Percentiles rank a stretch among this genome's conserved stretches.
phyloP scores from a whole-genome alignment of 2,113 vertebrate genomes.

The Panthera tigris region DNA sequence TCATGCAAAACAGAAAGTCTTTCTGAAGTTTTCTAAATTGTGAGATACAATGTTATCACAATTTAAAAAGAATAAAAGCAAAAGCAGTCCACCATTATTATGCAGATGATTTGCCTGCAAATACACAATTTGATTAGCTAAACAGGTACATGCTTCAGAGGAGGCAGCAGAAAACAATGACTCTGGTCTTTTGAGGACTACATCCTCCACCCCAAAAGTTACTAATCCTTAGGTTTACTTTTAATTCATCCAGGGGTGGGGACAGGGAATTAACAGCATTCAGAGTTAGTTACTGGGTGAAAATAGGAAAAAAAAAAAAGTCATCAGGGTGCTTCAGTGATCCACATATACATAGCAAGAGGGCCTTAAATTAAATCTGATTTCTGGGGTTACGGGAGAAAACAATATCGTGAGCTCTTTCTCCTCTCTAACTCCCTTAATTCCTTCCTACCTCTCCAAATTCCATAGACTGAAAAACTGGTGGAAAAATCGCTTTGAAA shows the following conservation, averaged over 20 bases:
- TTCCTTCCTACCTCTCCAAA: background rate
- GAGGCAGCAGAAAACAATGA: conserved; percentile 54
- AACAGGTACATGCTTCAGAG: conserved; percentile 80
- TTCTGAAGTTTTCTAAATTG: conserved; percentile 63
- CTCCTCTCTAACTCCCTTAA: background rate
- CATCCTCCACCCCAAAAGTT: conserved; percentile 27
- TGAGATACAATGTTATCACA: conserved; percentile 65
- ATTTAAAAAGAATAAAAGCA: conserved; percentile 59
- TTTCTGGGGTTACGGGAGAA: background rate
- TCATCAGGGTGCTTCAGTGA: conserved; percentile 84
- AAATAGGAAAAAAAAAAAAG: conserved; percentile 59
- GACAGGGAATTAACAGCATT: conserved; percentile 82
- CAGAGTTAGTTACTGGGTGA: conserved; percentile 83
- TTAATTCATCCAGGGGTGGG: conserved; percentile 63
- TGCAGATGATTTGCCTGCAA: background rate
- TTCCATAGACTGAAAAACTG: background rate
- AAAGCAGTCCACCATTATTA: conserved; percentile 55
- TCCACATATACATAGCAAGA: conserved; percentile 66
- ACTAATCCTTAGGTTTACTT: conserved; percentile 5
- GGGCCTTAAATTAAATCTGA: background rate
- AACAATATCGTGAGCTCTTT: background rate
- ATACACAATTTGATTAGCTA: conserved; percentile 56
- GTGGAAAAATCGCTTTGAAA: background rate
- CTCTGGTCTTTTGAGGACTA: conserved; percentile 34
- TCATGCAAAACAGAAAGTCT: conserved; percentile 79